Evolutionary conservation across 2,113 vertebrate genomes (phyloP), one percentile per base, ranked within the genome.

Genomic region (Eudorcas thomsonii): DNA sequence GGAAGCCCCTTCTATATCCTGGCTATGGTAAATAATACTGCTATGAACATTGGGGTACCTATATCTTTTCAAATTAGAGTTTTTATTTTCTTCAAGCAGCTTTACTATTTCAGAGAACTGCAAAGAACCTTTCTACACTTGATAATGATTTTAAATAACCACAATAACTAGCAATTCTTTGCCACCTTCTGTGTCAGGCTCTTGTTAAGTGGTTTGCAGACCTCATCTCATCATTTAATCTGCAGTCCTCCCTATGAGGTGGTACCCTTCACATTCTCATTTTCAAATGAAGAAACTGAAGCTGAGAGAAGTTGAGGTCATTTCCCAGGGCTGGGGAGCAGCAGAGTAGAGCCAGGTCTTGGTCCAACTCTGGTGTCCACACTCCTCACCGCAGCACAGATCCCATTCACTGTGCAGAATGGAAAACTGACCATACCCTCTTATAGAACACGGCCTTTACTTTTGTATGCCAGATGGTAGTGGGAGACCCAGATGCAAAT

Each of bases 331-430:
- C 71, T 82, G 39, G 17, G 7, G 11, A 59, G 45, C 23, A 15
- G 33, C 50, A 25, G 12, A n/a, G 62, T 43, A 80, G 26, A 60
- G n/a, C 77, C 59, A 23, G 23, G 43, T 52, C 83, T 92, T 13
- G 2, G 16, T 74, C 64, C 30, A 19, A 2, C 19, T 17, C 17
- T n/a, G 15, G 28, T 11, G 2, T n/a, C 82, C 7, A 1, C 17
- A 10, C 19, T 36, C 59, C 54, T n/a, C 5, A 26, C 26, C 57
- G 14, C 1, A 3, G 6, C 19, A 2, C 7, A 0, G n/a, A 39
- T 23, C 36, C 0, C 0, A 4, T 12, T 85, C 4, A 2, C 74
- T 26, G 0, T 2, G 11, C 86, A 43, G 59, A 88, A 36, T 4
- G n/a, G 81, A 71, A 39, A 50, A 12, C 59, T 26, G 15, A 33